Evolutionary conservation across 2,888 invertebrate species (phyloP).

Genomic region (Ormyrus rosae): DNA sequence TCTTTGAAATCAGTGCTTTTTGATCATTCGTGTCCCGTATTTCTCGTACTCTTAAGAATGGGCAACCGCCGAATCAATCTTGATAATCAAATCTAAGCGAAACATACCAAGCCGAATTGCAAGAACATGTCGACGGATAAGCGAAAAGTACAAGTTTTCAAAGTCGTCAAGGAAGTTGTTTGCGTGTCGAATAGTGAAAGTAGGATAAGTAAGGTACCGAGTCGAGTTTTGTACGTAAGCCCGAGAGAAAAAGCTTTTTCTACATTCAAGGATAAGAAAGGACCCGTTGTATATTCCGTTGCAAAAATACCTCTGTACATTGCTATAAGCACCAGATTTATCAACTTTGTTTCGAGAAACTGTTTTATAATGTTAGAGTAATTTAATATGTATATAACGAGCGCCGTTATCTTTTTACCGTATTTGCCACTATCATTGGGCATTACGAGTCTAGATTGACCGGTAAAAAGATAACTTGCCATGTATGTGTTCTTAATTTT

Average conservation of each 20-base stretch:
- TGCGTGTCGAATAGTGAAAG: constrained; percentile 58
- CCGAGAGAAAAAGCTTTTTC: constrained; percentile 59
- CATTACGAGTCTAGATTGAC: neutral
- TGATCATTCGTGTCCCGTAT: neutral
- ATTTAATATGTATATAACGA: constrained; percentile 53
- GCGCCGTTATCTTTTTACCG: constrained; percentile 51
- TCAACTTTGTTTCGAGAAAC: constrained; percentile 39
- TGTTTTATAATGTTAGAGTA: constrained; percentile 43
- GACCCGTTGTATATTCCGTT: constrained; percentile 65
- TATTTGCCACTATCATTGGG: neutral
- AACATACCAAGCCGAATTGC: too few relatives aligned
- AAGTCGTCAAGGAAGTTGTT: constrained; percentile 54
- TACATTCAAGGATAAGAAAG: constrained; percentile 46
- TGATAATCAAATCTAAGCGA: neutral
- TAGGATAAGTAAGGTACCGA: constrained; percentile 36
- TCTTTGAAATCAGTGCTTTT: constrained; percentile 34
- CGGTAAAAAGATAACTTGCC: constrained; percentile 50
- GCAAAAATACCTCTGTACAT: constrained; percentile 59
- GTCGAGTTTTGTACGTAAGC: constrained; percentile 61
- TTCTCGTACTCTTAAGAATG: neutral
- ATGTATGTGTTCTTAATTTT: constrained; percentile 55
- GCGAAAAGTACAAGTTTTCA: constrained; percentile 21
- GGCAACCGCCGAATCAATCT: neutral
- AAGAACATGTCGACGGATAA: constrained; percentile 10
- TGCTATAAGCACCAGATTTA: constrained; percentile 51